phyloP scores from a whole-genome alignment of 2,888 invertebrate species.

The Eristalinus aeneus region DNA sequence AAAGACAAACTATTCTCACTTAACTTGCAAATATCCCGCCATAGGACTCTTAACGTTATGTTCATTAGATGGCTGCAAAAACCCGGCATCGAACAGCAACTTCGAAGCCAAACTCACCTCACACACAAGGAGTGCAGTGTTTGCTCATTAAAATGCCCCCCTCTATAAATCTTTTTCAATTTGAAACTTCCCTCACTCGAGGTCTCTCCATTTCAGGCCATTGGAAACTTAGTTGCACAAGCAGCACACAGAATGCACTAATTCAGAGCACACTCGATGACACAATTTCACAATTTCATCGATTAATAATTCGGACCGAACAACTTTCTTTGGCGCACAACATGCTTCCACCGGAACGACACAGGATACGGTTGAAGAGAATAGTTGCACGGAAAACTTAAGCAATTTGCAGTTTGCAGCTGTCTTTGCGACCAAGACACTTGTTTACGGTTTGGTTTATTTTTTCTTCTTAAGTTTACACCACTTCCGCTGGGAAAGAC shows the following conservation, averaged over 20 bases:
- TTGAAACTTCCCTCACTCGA: not conserved
- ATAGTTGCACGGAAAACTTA: slow-evolving; percentile 16
- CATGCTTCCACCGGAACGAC: not conserved
- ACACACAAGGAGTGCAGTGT: not conserved
- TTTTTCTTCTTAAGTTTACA: slow-evolving; percentile 11
- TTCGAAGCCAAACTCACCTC: not conserved
- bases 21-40: too few relatives aligned
- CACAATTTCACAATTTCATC: slow-evolving; percentile 26
- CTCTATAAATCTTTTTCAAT: not conserved
- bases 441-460: slow-evolving; percentile 1
- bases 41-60: too few relatives aligned
- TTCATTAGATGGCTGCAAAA: too few relatives aligned
- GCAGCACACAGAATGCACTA: not conserved
- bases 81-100: too few relatives aligned
- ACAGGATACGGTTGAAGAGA: not conserved
- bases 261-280: not conserved
- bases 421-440: not conserved
- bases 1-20: too few relatives aligned
- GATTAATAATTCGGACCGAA: slow-evolving; percentile 18
- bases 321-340: not conserved
- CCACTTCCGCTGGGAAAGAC: not conserved
- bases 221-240: slow-evolving; percentile 4
- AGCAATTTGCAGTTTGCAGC: slow-evolving; percentile 34
- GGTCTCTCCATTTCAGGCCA: not conserved
- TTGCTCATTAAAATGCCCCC: not conserved